phyloP scores from a whole-genome alignment of 2,797 vertebrate species.

The Acropternis orthonyx region DNA sequence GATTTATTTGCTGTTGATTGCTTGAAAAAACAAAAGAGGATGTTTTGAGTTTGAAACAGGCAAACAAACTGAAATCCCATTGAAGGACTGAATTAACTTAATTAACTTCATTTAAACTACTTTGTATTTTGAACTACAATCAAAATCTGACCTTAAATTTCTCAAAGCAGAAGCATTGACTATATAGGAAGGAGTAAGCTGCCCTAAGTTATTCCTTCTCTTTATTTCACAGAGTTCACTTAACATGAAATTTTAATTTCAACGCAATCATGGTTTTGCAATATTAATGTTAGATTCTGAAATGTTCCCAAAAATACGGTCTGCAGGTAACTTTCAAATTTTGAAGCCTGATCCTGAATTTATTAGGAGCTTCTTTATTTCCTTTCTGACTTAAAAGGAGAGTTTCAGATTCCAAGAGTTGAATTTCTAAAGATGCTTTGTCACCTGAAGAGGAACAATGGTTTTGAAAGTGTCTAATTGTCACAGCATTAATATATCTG shows the following conservation, averaged over 20 bases:
- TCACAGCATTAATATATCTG: background rate
- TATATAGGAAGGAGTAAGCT: background rate
- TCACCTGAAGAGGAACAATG: background rate
- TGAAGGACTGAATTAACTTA: background rate
- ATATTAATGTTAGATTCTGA: background rate
- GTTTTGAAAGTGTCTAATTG: background rate
- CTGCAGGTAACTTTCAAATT: background rate
- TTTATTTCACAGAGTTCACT: background rate
- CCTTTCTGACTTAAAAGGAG: background rate
- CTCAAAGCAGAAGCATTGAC: background rate
- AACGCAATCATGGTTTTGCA: background rate
- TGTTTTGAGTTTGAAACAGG: background rate
- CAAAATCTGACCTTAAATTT: background rate
- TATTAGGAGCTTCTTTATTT: background rate
- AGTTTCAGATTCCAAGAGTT: background rate
- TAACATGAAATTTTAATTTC: conserved; percentile 20
- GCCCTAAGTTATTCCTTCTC: background rate
- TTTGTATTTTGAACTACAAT: background rate
- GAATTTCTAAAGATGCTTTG: background rate
- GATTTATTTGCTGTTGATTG: background rate
- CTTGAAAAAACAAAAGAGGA: background rate
- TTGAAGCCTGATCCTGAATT: background rate
- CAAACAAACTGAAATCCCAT: background rate
- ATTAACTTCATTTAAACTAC: background rate
- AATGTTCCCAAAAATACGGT: background rate